A percentile compares a stretch with the other conserved stretches of the same genome.
These are phyloP conservation scores for Scleropages formosus DNA, from an alignment of 2,797 vertebrate genomes.

Conservation along the genomic window DNA sequence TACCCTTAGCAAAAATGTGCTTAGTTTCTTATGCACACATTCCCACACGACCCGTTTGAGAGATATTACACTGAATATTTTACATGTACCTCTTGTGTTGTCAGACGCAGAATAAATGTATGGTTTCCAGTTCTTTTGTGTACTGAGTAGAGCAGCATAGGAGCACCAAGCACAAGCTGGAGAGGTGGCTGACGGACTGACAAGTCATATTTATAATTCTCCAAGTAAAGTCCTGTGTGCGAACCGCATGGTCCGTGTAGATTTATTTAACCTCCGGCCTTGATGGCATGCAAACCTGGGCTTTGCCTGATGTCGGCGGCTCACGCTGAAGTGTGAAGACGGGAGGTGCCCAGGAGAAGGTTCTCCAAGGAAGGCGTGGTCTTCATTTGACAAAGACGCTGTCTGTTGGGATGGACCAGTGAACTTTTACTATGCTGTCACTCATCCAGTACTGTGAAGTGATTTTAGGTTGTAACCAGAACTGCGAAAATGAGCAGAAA, in stretches of 20 bases:
- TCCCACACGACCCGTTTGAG: too few relatives aligned
- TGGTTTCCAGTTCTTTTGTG: not conserved
- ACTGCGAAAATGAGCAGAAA: constrained; percentile 40
- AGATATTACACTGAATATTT: too few relatives aligned
- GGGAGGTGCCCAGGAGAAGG: constrained; percentile 56
- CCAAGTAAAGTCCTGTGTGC: constrained; percentile 65
- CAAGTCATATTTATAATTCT: constrained; percentile 61
- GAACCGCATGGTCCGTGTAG: constrained; percentile 68
- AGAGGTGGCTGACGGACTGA: constrained; percentile 39
- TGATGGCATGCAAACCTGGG: constrained; percentile 51
- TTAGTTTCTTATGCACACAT: too few relatives aligned
- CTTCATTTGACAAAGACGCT: constrained; percentile 65
- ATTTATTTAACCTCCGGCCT: constrained; percentile 78
- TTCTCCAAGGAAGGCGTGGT: constrained; percentile 48
- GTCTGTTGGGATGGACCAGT: constrained; percentile 53
- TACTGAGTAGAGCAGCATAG: constrained; percentile 1
- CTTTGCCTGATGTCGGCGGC: constrained; percentile 68
- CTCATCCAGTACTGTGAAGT: constrained; percentile 29
- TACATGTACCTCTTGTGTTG: too few relatives aligned
- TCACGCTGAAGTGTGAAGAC: constrained; percentile 66
- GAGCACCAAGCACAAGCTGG: constrained; percentile 7
- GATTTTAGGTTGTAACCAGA: constrained; percentile 29
- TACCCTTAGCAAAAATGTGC: too few relatives aligned
- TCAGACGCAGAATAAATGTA: not conserved
- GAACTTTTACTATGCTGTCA: constrained; percentile 60